Conservation (phyloP, 2,888 invertebrate genomes). For the Zygaena filipendulae region DNA sequence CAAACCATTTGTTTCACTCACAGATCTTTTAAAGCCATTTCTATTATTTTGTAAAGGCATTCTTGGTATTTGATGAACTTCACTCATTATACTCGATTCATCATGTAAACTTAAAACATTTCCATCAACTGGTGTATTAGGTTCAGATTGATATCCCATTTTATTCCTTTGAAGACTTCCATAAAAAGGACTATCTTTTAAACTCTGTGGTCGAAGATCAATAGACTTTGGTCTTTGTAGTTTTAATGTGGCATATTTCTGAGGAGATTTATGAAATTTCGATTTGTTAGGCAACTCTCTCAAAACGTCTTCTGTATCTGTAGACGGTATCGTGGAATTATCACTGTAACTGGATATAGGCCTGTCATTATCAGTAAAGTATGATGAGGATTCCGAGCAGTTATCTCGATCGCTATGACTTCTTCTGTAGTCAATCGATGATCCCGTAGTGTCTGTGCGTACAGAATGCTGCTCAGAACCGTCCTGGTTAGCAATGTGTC, state of each 20-base stretch:
- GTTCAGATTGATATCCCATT: conserved; percentile 61
- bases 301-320: conserved; percentile 58
- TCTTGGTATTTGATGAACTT: conserved; percentile 54
- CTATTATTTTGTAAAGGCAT: conserved; percentile 55
- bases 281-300: conserved; percentile 58
- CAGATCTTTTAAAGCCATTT: conserved; percentile 54
- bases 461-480: conserved; percentile 55
- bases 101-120: conserved; percentile 38
- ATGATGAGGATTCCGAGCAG: conserved; percentile 62
- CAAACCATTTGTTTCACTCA: conserved; percentile 58
- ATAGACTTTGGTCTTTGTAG: conserved; percentile 57
- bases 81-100: conserved; percentile 42
- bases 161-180: conserved; percentile 51
- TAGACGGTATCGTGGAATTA: conserved; percentile 61
- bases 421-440: conserved; percentile 53
- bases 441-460: conserved; percentile 50
- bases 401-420: conserved; percentile 61
- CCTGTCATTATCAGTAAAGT: conserved; percentile 58
- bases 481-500: conserved; percentile 46
- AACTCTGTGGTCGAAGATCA: conserved; percentile 39
- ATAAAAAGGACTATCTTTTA: conserved; percentile 43
- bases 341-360: conserved; percentile 64
- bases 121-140: conserved; percentile 51
- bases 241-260: conserved; percentile 60
- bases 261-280: conserved; percentile 59